These are phyloP conservation scores for Monopis laevigella DNA, from an alignment of 2,888 invertebrate species.

Conservation along the genomic window DNA sequence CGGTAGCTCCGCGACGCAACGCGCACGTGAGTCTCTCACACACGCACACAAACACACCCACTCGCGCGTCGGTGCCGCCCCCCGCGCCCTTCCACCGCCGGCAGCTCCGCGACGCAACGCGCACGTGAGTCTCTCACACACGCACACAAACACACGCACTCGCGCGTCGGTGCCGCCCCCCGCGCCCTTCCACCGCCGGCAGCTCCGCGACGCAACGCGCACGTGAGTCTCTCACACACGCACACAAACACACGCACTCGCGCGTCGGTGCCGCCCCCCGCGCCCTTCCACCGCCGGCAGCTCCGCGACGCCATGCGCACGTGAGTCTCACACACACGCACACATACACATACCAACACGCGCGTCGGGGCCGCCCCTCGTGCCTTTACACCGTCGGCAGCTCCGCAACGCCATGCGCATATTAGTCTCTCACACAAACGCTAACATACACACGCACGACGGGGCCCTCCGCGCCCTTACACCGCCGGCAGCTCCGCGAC, in stretches of 20 bases:
- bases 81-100: constrained; percentile 56
- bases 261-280: constrained; percentile 54
- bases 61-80: constrained; percentile 52
- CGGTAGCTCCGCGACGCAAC: constrained; percentile 70
- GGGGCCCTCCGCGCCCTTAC: constrained; percentile 52
- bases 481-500: constrained; percentile 67
- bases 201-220: constrained; percentile 42
- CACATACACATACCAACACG: neutral
- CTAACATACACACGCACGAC: constrained; percentile 26
- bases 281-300: constrained; percentile 66
- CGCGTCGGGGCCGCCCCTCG: constrained; percentile 44
- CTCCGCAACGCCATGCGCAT: neutral
- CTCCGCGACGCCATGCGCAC: constrained; percentile 39
- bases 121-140: constrained; percentile 55
- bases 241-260: no score
- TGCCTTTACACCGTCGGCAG: neutral
- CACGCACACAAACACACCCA: no score
- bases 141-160: no score
- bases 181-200: constrained; percentile 60
- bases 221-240: no score
- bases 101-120: constrained; percentile 72
- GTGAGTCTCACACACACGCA: no score
- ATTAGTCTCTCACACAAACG: neutral
- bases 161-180: constrained; percentile 53
- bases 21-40: no score